Base-by-base conservation (phyloP, 2,113 vertebrate species). In the Pseudorasbora parva region DNA sequence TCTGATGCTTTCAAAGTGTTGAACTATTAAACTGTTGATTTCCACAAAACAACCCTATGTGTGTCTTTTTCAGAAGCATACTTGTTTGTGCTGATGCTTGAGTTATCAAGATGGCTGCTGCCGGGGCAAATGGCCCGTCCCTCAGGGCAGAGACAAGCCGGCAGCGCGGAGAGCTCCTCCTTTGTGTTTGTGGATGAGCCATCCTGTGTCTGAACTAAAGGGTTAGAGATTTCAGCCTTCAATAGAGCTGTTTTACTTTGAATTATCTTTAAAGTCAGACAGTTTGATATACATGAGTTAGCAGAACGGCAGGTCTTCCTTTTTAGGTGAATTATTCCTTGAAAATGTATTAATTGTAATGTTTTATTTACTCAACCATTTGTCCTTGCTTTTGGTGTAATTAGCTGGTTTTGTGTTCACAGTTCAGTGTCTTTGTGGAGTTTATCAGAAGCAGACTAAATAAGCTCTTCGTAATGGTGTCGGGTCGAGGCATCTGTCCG, bases 401-500 rank as follows among this genome's bases (percentile, higher is more conserved):
- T 69, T 41, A n/a, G 66, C 33, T 2, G 30, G 51, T 54, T 54
- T 21, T 68, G 37, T 23, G 41, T 71, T 68, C 64, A 10, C 8
- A 19, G 64, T 15, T 73, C 12, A 8, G n/a, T 62, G 15, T 59
- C 51, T 43, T 60, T 17, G 21, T 78, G 21, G 37, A 1, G 75
- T 78, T 78, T 25, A 41, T 78, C 51, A 33, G 27, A 30, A 11
- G 19, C 51, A 19, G 74, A 19, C 19, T 77, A 59, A 59, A 77
- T 37, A 37, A 23, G 33, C 75, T 59, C 11, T 14, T 41, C 1
- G 59, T 25, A 64, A 25, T 79, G n/a, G 57, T 79, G 77, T 78
- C 56, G 56, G 37, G n/a, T 79, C 23, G 17, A 45, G 43, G n/a
- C 60, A 47, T 79, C 77, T 66, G 77, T 66, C 43, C 25, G 41